Evolutionary conservation across 2,888 invertebrate genomes (phyloP), one percentile per base, ranked within the genome.

Genomic region (Scelioninae gen. 1): DNA sequence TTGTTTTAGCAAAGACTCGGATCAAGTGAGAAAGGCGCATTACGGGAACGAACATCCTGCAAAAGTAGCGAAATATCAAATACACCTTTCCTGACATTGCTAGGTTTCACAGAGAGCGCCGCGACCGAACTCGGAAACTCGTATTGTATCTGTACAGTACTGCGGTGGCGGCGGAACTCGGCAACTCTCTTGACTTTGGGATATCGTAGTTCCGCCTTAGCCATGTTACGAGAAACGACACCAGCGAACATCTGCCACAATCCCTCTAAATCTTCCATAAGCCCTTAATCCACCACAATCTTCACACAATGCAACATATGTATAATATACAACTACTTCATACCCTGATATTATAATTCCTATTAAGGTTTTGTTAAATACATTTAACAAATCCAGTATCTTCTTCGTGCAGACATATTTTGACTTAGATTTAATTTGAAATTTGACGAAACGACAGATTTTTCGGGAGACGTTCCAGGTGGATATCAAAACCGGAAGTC

Each of bases 21-120:
- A 83, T 80, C 72, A 77, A 80, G 77, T 66, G 72, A 65, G 79
- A 63, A 68, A 60, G 65, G 66, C 68, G 63, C 65, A 69, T 80
- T 74, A 66, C 23, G 49, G 34, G 60, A 71, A 69, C 38, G 76
- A 75, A 58, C 74, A 66, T 85, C 84, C 84, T 82, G 90, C 80
- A 58, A 68, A 89, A 86, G 87, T 87, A 89, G 88, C 80, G 87
- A 88, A 88, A 88, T 90, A 91, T 89, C 89, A 90, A 88, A 88
- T 89, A 89, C 90, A 89, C 89, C 88, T 89, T 90, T 88, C 87
- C 85, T 87, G 86, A 86, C 87, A 89, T 89, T 88, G 88, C 89
- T 62, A 75, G 76, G 62, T 85, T 86, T 85, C 85, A 87, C 86
- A 86, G 86, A 85, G 84, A 85, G 85, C 86, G 88, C 89, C 88